Evolutionary conservation across 2,888 invertebrate genomes (phyloP).

Genomic region (Diplolepis rosae): DNA sequence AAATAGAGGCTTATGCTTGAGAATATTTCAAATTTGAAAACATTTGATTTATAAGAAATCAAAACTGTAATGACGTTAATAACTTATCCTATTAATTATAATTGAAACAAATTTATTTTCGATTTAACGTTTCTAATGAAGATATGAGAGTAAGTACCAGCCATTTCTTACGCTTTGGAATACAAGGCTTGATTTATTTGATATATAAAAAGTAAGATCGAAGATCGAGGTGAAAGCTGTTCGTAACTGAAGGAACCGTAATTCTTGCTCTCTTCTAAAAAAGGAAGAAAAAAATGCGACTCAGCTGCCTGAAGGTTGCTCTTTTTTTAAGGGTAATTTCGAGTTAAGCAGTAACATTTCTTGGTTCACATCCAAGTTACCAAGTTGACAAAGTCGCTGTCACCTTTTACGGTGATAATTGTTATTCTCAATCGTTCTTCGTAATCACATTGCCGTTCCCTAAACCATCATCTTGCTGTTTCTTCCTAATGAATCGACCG

Average conservation of each 20-base stretch:
- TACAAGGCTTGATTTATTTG: slow-evolving; percentile 16
- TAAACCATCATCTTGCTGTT: slow-evolving; percentile 15
- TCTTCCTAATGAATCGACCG: slow-evolving; percentile 16
- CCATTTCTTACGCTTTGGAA: slow-evolving; percentile 14
- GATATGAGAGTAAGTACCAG: slow-evolving; percentile 1
- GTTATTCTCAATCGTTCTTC: slow-evolving; percentile 25
- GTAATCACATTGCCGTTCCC: slow-evolving; percentile 29
- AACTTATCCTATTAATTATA: no score
- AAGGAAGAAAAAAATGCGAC: not conserved
- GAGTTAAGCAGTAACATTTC: slow-evolving; percentile 5
- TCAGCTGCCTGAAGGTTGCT: not conserved
- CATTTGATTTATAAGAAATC: no score
- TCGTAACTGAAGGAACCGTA: slow-evolving; percentile 14
- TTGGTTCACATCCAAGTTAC: slow-evolving; percentile 13
- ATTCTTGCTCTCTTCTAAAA: slow-evolving; percentile 1
- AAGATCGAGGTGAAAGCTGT: slow-evolving; percentile 14
- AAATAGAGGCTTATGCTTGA: no score
- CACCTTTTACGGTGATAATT: slow-evolving; percentile 21
- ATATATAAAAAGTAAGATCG: slow-evolving; percentile 6
- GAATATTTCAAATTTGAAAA: no score
- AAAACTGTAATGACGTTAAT: no score
- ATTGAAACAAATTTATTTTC: no score
- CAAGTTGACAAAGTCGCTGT: slow-evolving; percentile 19
- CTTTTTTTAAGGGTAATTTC: not conserved
- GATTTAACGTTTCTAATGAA: not conserved